Evolutionary conservation across 2,797 vertebrate species (phyloP).

Genomic region (Eulemur mongoz): DNA sequence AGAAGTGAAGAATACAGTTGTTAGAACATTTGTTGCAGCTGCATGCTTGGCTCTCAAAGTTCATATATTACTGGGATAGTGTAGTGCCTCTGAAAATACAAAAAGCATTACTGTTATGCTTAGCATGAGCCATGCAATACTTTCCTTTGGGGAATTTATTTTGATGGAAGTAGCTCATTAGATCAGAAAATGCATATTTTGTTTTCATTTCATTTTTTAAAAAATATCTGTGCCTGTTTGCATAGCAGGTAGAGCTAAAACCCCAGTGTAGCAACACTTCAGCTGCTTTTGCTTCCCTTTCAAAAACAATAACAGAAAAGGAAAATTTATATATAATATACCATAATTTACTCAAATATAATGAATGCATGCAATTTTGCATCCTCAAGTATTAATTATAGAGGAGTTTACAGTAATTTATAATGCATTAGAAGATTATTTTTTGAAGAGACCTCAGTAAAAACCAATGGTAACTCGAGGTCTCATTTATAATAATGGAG

Average conservation of each 20-base stretch:
- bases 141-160: slow-evolving; percentile 81
- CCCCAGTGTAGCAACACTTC: slow-evolving; percentile 51
- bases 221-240: slow-evolving; percentile 59
- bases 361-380: slow-evolving; percentile 70
- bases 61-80: slow-evolving; percentile 52
- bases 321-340: slow-evolving; percentile 61
- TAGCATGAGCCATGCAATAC: slow-evolving; percentile 71
- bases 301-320: slow-evolving; percentile 76
- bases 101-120: slow-evolving; percentile 73
- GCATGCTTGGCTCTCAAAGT: slow-evolving; percentile 65
- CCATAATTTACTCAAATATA: slow-evolving; percentile 70
- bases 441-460: slow-evolving; percentile 67
- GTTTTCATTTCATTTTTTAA: slow-evolving; percentile 68
- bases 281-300: slow-evolving; percentile 57
- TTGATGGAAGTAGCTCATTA: slow-evolving; percentile 81
- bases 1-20: slow-evolving; percentile 69
- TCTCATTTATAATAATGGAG: slow-evolving; percentile 78
- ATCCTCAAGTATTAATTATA: slow-evolving; percentile 77
- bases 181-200: slow-evolving; percentile 64
- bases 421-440: slow-evolving; percentile 78
- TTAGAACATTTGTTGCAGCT: slow-evolving; percentile 61
- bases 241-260: slow-evolving; percentile 65
- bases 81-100: slow-evolving; percentile 75
- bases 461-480: slow-evolving; percentile 62
- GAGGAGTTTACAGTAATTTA: slow-evolving; percentile 76